These are phyloP conservation scores for Clepsis dumicolana DNA, from an alignment of 2,888 invertebrate genomes.

Conservation along the genomic window DNA sequence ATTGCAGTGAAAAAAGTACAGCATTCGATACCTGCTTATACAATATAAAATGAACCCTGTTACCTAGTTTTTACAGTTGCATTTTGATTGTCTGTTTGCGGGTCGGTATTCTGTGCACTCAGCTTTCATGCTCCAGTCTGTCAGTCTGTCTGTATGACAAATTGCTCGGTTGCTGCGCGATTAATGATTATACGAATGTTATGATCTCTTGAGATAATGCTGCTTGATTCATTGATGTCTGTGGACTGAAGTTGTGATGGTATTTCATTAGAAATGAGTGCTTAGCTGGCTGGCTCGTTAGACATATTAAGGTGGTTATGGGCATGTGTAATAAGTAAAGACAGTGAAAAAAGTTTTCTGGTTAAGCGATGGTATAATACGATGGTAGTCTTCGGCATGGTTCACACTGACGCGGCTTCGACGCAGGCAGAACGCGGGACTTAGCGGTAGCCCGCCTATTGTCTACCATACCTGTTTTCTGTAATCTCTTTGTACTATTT, in stretches of 20 bases:
- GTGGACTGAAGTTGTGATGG: constrained; percentile 8
- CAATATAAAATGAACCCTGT: constrained; percentile 44
- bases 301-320: not conserved
- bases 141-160: constrained; percentile 75
- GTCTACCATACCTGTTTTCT: too few species aligned
- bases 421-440: too few species aligned
- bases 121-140: constrained; percentile 60
- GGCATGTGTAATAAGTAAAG: not conserved
- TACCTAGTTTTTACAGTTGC: constrained; percentile 28
- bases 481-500: too few species aligned
- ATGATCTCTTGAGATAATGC: constrained; percentile 65
- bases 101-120: constrained; percentile 40
- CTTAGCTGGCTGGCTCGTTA: not conserved
- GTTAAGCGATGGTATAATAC: too few species aligned
- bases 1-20: constrained; percentile 40
- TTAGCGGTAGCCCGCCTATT: too few species aligned
- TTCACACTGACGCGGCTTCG: too few species aligned
- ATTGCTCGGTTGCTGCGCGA: constrained; percentile 67
- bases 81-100: not conserved
- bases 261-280: not conserved
- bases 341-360: too few species aligned
- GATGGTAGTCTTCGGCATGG: too few species aligned
- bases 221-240: constrained; percentile 57
- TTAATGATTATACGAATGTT: constrained; percentile 73
- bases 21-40: constrained; percentile 44